phyloP scores from a whole-genome alignment of 2,797 vertebrate species.

The Paramormyrops hopkinsi region DNA sequence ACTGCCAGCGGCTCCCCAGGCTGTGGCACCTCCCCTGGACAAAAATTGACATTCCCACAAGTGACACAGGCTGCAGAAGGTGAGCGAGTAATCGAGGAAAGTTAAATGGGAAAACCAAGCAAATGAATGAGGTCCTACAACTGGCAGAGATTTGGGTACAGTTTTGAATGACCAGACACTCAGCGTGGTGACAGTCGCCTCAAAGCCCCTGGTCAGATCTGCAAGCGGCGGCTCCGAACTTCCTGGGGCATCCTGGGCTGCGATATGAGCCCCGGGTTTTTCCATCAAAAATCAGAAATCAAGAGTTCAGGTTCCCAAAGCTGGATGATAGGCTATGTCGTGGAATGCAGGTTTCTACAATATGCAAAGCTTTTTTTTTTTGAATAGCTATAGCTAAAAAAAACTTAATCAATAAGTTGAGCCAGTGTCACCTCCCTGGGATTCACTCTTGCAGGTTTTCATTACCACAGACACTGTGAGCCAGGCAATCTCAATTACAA shows the following conservation, averaged over 20 bases:
- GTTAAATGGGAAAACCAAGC: background rate
- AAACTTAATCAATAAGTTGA: background rate
- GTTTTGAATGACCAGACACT: background rate
- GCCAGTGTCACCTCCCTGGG: background rate
- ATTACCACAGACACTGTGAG: conserved; percentile 60
- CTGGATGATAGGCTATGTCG: background rate
- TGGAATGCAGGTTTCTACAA: background rate
- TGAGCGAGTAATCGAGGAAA: background rate
- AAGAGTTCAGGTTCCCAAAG: background rate
- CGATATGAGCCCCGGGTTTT: too few species aligned
- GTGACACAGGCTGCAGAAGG: background rate
- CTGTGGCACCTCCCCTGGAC: background rate
- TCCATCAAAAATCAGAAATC: background rate
- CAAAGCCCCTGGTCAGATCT: background rate
- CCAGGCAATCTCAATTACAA: conserved; percentile 66
- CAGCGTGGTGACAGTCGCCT: background rate
- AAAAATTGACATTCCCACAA: background rate
- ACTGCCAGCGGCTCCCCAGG: background rate
- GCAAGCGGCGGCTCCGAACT: background rate
- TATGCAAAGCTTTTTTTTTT: background rate
- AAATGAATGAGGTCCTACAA: background rate
- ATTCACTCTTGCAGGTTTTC: conserved; percentile 45
- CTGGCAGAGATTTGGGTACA: background rate
- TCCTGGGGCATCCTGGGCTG: background rate
- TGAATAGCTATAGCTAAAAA: background rate